These are phyloP conservation scores for Grus americana DNA, from an alignment of 2,113 vertebrate genomes.

Conservation along the genomic window DNA sequence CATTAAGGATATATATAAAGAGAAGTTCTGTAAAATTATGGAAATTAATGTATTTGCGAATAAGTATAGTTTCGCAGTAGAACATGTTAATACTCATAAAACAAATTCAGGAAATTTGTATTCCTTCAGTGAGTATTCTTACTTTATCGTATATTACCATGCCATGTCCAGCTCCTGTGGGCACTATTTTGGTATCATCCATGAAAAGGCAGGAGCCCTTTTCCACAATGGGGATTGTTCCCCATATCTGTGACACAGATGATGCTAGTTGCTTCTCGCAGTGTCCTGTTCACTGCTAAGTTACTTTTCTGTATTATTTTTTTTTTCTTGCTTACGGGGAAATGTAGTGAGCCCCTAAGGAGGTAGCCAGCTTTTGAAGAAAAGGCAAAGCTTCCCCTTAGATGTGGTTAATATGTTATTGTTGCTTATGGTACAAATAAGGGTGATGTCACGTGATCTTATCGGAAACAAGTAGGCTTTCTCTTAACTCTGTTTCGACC, in stretches of 20 bases:
- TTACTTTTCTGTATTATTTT: background rate
- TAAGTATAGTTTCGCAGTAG: background rate
- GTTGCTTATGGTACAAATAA: background rate
- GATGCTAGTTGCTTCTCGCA: background rate
- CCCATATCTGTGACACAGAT: background rate
- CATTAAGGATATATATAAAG: background rate
- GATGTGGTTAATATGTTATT: background rate
- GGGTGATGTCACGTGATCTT: accelerated
- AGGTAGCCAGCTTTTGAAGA: background rate
- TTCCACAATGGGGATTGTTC: background rate
- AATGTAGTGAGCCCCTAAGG: background rate
- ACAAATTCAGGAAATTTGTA: background rate
- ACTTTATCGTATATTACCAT: background rate
- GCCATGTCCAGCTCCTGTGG: background rate
- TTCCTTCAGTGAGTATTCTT: background rate
- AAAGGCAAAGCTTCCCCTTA: background rate
- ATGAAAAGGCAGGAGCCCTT: background rate
- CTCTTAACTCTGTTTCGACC: background rate
- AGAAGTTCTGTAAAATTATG: background rate
- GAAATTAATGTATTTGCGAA: background rate
- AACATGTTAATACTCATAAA: background rate
- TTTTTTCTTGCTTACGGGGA: background rate
- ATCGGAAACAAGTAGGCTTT: background rate
- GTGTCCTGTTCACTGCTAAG: background rate
- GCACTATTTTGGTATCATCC: background rate